These are phyloP conservation scores for Tyrannus savana DNA, from an alignment of 2,113 vertebrate species.

Conservation along the genomic window DNA sequence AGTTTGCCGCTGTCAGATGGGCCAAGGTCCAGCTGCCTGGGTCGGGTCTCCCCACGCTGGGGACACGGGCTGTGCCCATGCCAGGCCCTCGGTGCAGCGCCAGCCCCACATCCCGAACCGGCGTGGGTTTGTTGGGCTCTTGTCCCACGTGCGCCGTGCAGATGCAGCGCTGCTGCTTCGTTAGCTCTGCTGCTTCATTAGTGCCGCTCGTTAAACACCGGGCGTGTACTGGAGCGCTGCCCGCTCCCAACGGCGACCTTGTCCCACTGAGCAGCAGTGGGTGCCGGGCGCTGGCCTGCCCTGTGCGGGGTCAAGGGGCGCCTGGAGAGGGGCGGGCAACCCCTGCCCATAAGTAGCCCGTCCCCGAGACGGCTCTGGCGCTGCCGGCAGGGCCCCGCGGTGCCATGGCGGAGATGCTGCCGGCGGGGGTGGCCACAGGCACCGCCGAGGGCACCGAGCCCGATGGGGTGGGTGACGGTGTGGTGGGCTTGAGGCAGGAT, in stretches of 20 bases:
- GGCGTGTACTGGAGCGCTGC: background rate
- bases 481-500: rapidly evolving
- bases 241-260: background rate
- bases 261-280: background rate
- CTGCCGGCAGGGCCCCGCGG: background rate
- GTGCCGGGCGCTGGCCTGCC: background rate
- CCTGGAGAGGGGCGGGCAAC: background rate
- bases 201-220: background rate
- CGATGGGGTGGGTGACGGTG: background rate
- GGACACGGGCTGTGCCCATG: rapidly evolving
- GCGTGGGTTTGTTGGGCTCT: no score
- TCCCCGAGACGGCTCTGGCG: background rate
- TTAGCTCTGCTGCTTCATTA: background rate
- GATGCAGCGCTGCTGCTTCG: background rate
- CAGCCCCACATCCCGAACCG: background rate
- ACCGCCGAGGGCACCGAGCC: background rate
- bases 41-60: rapidly evolving
- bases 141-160: background rate
- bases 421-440: rapidly evolving
- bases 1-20: rapidly evolving
- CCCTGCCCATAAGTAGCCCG: background rate
- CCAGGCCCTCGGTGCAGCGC: background rate
- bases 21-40: background rate
- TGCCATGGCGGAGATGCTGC: background rate
- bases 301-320: background rate